These are phyloP conservation scores for Carassius gibelio DNA, from an alignment of 2,113 vertebrate species.

Conservation along the genomic window DNA sequence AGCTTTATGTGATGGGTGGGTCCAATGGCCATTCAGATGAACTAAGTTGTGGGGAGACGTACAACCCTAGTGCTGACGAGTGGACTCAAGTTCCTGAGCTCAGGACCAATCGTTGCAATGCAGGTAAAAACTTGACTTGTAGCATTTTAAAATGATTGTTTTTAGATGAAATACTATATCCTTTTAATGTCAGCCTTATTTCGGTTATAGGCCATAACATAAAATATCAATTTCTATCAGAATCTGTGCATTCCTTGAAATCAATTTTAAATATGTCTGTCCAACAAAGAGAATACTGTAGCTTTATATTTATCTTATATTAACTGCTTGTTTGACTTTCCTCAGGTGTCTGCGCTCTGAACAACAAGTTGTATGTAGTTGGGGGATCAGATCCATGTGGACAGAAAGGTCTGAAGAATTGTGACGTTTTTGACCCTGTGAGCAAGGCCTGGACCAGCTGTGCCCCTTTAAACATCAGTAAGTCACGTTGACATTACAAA, in stretches of 20 bases:
- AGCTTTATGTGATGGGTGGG: conserved; percentile 94
- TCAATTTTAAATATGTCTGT: neutral
- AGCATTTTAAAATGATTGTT: too few relatives aligned
- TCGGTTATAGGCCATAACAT: neutral
- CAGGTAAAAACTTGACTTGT: conserved; percentile 76
- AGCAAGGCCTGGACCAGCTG: conserved; percentile 91
- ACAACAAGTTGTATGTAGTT: conserved; percentile 91
- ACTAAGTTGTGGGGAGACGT: conserved; percentile 94
- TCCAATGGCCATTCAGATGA: conserved; percentile 98
- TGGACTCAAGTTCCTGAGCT: conserved; percentile 93
- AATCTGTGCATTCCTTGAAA: neutral
- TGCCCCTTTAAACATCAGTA: conserved; percentile 93
- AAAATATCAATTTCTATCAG: neutral
- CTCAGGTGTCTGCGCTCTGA: conserved; percentile 91
- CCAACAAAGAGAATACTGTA: neutral
- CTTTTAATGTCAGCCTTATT: too few relatives aligned
- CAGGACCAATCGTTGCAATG: conserved; percentile 96
- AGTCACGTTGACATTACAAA: conserved; percentile 36
- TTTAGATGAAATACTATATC: too few relatives aligned
- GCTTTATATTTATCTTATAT: too few relatives aligned
- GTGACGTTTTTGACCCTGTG: conserved; percentile 93
- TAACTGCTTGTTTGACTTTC: neutral
- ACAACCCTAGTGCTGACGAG: conserved; percentile 85
- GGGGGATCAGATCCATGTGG: conserved; percentile 97
- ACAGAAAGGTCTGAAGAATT: conserved; percentile 97